These are phyloP conservation scores for Proisotoma minuta DNA, from an alignment of 2,888 invertebrate genomes.

Conservation along the genomic window DNA sequence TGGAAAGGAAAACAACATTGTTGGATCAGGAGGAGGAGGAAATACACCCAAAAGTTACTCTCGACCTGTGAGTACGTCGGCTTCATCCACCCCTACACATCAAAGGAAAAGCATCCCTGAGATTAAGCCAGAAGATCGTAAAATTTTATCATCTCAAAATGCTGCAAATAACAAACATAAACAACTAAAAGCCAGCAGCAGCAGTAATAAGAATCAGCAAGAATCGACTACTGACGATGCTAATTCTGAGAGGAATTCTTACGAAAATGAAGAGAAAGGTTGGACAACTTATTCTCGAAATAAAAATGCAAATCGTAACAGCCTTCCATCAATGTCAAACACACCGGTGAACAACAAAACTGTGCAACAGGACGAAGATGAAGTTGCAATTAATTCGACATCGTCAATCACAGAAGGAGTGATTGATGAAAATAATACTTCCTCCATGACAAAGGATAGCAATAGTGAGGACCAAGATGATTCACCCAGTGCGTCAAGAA, in stretches of 20 bases:
- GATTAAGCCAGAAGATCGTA: not conserved
- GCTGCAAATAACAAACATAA: too few species aligned
- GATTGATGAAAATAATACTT: too few species aligned
- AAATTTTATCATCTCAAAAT: not conserved
- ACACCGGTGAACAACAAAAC: not conserved
- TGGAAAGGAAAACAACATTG: slow-evolving; percentile 38
- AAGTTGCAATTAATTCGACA: too few species aligned
- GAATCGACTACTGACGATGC: too few species aligned
- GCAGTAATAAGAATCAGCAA: too few species aligned
- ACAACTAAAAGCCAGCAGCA: too few species aligned
- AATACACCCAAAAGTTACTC: slow-evolving; percentile 3
- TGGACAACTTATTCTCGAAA: not conserved
- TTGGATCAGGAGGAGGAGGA: slow-evolving; percentile 4
- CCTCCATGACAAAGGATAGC: too few species aligned
- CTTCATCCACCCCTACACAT: slow-evolving; percentile 32
- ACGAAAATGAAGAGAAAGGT: not conserved
- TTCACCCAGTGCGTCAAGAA: too few species aligned
- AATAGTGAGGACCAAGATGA: too few species aligned
- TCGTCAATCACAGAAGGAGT: too few species aligned
- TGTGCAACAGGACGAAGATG: too few species aligned
- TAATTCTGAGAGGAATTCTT: too few species aligned
- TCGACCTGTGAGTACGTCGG: slow-evolving; percentile 25
- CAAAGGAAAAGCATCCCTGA: not conserved
- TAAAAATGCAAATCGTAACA: not conserved
- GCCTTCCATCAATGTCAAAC: not conserved